Evolutionary conservation across 2,888 invertebrate species (phyloP), one percentile per base, ranked within the genome.

Genomic region (Sarcophaga subvicina): DNA sequence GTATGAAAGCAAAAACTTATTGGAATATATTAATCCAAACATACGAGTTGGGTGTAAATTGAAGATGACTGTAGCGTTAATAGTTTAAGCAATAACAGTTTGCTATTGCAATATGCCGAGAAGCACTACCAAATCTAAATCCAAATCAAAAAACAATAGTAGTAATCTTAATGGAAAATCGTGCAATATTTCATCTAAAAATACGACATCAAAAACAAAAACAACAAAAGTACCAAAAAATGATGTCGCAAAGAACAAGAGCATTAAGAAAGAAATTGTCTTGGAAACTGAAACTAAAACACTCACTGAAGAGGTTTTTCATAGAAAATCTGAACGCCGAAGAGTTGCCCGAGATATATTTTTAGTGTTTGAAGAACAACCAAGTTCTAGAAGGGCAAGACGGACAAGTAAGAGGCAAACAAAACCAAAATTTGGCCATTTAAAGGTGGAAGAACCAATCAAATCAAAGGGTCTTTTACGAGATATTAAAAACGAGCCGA

Each of bases 311-410:
- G 85, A 88, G 64, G 88, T 89, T 17, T 82, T 88, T 66, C 91
- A 93, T 89, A 90, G 93, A 75, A 93, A 93, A 86, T 93, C 93
- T 20, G 93, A 92, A 86, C 90, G 93, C 4, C 91, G 93, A 88
- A 93, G 93, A 91, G 91, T 93, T 59, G 93, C 93, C 3, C 91
- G 93, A 11, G 93, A 93, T 81, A 93, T 93, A 64, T 93, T 93
- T 83, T 89, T 93, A 88, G 92, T 93, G 5, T 93, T 93, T 85
- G 93, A 93, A 88, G 92, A 93, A 83, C 91, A 92, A 84, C 90
- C 92, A 4, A 88, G 89, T n/a, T 89, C 90, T 25, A 90, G 91
- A 0, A 83, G 62, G 5, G 90, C 90, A 10, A 90, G 90, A 80
- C 91, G 92, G n/a, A 88, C 90, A 8, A 89, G 89, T 54, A 91